Evolutionary conservation across 2,797 vertebrate genomes (phyloP), one percentile per base, ranked within the genome.

Genomic region (Scolopax rusticola): DNA sequence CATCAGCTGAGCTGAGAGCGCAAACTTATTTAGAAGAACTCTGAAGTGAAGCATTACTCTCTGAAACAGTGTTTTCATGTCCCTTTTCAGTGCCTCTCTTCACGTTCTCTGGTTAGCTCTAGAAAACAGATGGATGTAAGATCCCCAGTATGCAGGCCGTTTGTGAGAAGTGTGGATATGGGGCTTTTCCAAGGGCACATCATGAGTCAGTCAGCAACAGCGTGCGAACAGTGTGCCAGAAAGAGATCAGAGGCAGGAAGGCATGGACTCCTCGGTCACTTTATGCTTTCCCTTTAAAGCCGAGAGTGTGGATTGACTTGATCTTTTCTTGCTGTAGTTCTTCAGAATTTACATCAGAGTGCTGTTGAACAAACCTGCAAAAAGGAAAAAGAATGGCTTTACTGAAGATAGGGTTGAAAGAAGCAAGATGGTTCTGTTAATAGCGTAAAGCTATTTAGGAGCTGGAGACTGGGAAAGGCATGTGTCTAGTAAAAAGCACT

Each of bases 61-160:
- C 25, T 61, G 63, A 81, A 84, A 25, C 28, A 24, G 15, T 28
- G 51, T 57, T 63, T 84, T 84, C 30, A 9, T 48, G 56, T 67
- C 60, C 13, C 23, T 36, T 88, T 84, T 77, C 50, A 45, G 5
- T 86, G 33, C 25, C 8, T 48, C 30, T 48, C 25, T 63, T 0
- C 40, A 4, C 4, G 9, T 30, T 60, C 8, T 51, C 0, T 54
- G 20, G 5, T 53, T 69, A 65, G 67, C 30, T 94, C 64, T 63
- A 20, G 80, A 47, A 65, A 69, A 45, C 0, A 0, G 8, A 2
- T 0, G 2, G 8, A 4, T n/a, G 32, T 68, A 5, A 0, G 0
- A 20, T 64, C 51, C 45, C 61, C 14, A 30, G 6, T 60, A 2
- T 10, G 3, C 10, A n/a, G 47, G 23, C 11, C 1, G 2, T 40